Base-by-base conservation (phyloP, 2,797 vertebrate genomes). In the Pteropus rufus region DNA sequence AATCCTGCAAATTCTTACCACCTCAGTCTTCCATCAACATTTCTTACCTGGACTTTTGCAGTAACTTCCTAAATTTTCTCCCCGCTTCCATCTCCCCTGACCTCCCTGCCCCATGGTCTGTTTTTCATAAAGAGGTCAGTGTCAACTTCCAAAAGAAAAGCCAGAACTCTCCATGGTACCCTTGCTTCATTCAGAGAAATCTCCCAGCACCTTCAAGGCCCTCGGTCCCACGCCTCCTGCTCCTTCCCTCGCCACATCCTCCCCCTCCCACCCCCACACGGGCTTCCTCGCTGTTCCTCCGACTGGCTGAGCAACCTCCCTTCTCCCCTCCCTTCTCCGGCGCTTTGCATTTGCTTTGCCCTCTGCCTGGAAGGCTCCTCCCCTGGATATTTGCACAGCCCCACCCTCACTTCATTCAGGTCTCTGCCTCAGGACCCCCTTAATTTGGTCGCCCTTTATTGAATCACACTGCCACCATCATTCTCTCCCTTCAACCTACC, bases 221-320 rank as follows among this genome's bases (percentile, higher is more conserved):
- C 46, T 81, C 46, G 5, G 16, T 19, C 26, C 39, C 21, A 31
- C 5, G 10, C 5, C 67, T 60, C 31, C 54, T 18, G 21, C 5
- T 10, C 2, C 19, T 36, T 21, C 10, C n/a, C 11, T 5, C 24
- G 21, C 44, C 24, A 26, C 46, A 46, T 2, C 46, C 60, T 9
- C 14, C 26, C 0, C 7, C 56, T 29, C 54, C 39, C 67, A 12
- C 5, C 7, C 24, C 31, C 16, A 2, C 46, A 2, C 0, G 12
- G 11, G 44, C 86, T 44, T 76, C 31, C 84, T 24, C 5, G 2
- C n/a, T 60, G 69, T 36, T 65, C 12, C 67, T 62, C 52, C 49
- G 16, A 0, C 41, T 2, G 3, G 10, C 62, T 52, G 64, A 76
- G 34, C 60, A 34, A 0, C 10, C 31, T 39, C 41, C 29, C 21